A percentile compares a stretch with the other conserved stretches of the same genome.
Evolutionary conservation across 1,140 invertebrate genomes (phyloP).

Genomic region (Drosophila sturtevanti): DNA sequence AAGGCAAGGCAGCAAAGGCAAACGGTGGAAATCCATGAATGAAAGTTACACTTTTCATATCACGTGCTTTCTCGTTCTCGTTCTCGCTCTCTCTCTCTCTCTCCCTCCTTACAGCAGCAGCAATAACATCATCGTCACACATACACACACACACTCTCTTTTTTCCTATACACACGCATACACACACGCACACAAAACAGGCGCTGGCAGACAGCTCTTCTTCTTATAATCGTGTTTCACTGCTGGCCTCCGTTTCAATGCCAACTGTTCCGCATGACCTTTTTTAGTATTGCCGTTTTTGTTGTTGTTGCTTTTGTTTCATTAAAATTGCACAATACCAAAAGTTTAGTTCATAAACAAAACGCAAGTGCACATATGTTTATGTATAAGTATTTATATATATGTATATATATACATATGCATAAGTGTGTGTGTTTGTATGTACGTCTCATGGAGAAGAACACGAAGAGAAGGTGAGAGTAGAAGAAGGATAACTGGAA

Average conservation of each 20-base stretch:
- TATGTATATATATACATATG: too few relatives aligned
- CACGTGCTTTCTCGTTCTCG: background rate
- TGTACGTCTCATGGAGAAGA: background rate
- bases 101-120: background rate
- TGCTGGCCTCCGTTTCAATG: slow-evolving; percentile 23
- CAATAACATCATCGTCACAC: background rate
- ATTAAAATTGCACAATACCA: slow-evolving; percentile 6
- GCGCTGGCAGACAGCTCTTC: background rate
- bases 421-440: too few relatives aligned
- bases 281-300: background rate
- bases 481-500: background rate
- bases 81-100: too few relatives aligned
- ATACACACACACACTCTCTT: background rate
- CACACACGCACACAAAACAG: background rate
- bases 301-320: background rate
- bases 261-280: slow-evolving; percentile 19
- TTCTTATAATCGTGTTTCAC: background rate
- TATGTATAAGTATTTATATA: background rate
- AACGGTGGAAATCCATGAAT: background rate
- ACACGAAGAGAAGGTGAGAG: background rate
- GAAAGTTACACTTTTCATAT: slow-evolving; percentile 2
- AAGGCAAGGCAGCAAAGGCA: background rate
- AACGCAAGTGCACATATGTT: background rate
- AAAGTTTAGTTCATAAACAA: background rate
- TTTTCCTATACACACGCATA: background rate